Evolutionary conservation across 2,888 invertebrate species (phyloP).

Genomic region (Ypsolopha scabrella): DNA sequence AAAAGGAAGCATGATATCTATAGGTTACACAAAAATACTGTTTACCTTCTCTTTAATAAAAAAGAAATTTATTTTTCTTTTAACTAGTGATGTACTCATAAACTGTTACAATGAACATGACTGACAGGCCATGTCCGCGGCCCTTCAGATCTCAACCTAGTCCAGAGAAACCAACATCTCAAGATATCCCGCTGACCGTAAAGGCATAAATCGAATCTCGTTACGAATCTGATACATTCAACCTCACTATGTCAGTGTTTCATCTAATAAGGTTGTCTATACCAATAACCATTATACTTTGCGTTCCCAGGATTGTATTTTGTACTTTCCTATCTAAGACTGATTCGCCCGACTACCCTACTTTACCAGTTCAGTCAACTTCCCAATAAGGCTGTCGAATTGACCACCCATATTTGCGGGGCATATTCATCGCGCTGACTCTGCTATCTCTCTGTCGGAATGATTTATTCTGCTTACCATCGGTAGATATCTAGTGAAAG

Average conservation of each 20-base stretch:
- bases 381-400: conserved; percentile 3
- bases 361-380: neutral
- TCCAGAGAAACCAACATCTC: conserved; percentile 35
- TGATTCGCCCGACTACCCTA: conserved; percentile 4
- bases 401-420: conserved; percentile 13
- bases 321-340: neutral
- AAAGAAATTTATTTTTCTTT: too few relatives aligned
- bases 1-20: too few relatives aligned
- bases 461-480: conserved; percentile 33
- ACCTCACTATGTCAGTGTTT: conserved; percentile 41
- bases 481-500: conserved; percentile 32
- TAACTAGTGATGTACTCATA: too few relatives aligned
- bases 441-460: conserved; percentile 23
- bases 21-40: too few relatives aligned
- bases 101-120: conserved; percentile 58
- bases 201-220: conserved; percentile 48
- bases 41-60: too few relatives aligned
- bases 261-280: conserved; percentile 45
- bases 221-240: conserved; percentile 50
- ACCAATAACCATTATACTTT: neutral
- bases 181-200: conserved; percentile 39
- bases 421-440: conserved; percentile 15
- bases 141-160: conserved; percentile 51
- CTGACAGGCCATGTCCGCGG: conserved; percentile 56
- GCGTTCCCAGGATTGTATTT: neutral